Conservation (phyloP, 2,888 invertebrate genomes). For the Bombylius major region DNA sequence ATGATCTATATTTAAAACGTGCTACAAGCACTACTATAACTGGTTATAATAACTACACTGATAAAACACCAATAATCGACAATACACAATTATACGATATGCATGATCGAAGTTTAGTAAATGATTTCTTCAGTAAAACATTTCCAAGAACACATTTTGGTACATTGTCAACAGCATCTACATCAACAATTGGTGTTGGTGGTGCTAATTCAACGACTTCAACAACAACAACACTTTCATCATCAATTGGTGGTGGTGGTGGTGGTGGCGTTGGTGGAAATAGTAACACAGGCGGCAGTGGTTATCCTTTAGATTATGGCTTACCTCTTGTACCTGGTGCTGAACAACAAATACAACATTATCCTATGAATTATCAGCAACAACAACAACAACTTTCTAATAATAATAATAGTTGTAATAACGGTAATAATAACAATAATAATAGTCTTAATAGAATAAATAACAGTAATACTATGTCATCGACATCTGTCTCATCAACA, state of each 20-base stretch:
- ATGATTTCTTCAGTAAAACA: slow-evolving; percentile 48
- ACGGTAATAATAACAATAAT: slow-evolving; percentile 3
- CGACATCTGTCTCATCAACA: slow-evolving; percentile 19
- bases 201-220: slow-evolving; percentile 27
- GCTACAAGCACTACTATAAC: slow-evolving; percentile 45
- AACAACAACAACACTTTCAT: slow-evolving; percentile 30
- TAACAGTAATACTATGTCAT: slow-evolving; percentile 23
- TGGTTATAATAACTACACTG: slow-evolving; percentile 48
- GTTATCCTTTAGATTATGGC: slow-evolving; percentile 68
- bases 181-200: slow-evolving; percentile 14
- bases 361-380: slow-evolving; percentile 36
- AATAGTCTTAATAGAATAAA: slow-evolving; percentile 4
- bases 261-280: slow-evolving; percentile 29
- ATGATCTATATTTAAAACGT: slow-evolving; percentile 42
- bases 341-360: slow-evolving; percentile 34
- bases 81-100: slow-evolving; percentile 29
- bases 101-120: slow-evolving; percentile 25
- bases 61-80: slow-evolving; percentile 65
- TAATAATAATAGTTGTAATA: slow-evolving; percentile 1
- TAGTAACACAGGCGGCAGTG: slow-evolving; percentile 24
- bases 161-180: slow-evolving; percentile 20
- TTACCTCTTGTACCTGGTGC: slow-evolving; percentile 50
- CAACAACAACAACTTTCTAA: slow-evolving; percentile 25
- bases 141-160: slow-evolving; percentile 42
- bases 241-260: slow-evolving; percentile 14